Evolutionary conservation across 2,888 invertebrate genomes (phyloP).

Genomic region (Habrosyne pyritoides): DNA sequence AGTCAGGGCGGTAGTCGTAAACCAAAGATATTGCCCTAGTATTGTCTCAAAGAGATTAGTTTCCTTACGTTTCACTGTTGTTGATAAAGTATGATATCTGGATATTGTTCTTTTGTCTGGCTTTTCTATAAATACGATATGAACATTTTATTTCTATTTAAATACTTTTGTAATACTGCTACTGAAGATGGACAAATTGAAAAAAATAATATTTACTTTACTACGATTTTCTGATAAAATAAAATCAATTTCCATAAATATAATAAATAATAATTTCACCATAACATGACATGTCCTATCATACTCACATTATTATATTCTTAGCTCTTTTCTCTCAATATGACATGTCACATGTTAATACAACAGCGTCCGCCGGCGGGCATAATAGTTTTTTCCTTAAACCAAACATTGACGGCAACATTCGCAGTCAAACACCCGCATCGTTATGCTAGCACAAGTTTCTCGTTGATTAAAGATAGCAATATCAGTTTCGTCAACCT

Average conservation of each 20-base stretch:
- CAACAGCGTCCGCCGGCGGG: constrained; percentile 5
- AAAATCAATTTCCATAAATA: background rate
- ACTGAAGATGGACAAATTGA: too few relatives aligned
- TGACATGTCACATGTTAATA: constrained; percentile 1
- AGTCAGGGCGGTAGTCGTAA: constrained; percentile 68
- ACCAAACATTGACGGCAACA: constrained; percentile 44
- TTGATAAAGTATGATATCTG: constrained; percentile 42
- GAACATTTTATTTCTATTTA: background rate
- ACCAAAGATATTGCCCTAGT: constrained; percentile 74
- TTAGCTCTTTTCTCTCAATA: background rate
- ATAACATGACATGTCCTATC: background rate
- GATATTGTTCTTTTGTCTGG: constrained; percentile 9
- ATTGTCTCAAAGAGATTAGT: constrained; percentile 80
- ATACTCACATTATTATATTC: background rate
- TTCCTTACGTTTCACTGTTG: constrained; percentile 64
- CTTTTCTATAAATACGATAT: background rate
- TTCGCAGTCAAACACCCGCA: constrained; percentile 65
- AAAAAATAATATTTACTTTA: too few relatives aligned
- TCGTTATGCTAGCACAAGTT: constrained; percentile 69
- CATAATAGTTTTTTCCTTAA: constrained; percentile 22
- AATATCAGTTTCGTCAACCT: constrained; percentile 80
- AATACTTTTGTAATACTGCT: background rate
- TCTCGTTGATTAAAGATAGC: constrained; percentile 80
- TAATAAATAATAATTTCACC: background rate
- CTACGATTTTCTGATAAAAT: too few relatives aligned